These are phyloP conservation scores for Solea solea DNA, from an alignment of 2,113 vertebrate genomes.

Conservation along the genomic window DNA sequence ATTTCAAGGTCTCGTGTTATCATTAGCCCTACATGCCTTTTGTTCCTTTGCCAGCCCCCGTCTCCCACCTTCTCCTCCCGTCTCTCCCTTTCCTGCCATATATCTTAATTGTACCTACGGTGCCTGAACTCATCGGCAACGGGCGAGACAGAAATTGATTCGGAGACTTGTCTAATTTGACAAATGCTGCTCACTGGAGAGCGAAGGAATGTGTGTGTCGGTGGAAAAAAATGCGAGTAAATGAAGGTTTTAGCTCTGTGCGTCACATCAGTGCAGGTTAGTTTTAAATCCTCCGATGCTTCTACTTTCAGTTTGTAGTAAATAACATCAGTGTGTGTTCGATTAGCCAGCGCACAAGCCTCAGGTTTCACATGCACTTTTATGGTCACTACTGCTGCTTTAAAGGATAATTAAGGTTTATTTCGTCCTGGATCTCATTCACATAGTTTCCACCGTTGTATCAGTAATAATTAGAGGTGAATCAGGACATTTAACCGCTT, in stretches of 20 bases:
- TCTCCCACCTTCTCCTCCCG: constrained; percentile 30
- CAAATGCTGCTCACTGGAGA: constrained; percentile 58
- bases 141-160: constrained; percentile 57
- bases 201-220: constrained; percentile 56
- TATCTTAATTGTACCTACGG: constrained; percentile 66
- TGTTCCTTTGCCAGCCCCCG: constrained; percentile 65
- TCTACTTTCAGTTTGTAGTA: constrained; percentile 33
- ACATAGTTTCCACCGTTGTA: constrained; percentile 1
- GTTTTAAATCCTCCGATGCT: constrained; percentile 17
- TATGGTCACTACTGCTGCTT: constrained; percentile 40
- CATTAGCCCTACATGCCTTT: constrained; percentile 62
- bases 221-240: constrained; percentile 48
- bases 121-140: constrained; percentile 49
- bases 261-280: constrained; percentile 17
- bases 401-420: constrained; percentile 28
- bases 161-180: constrained; percentile 44
- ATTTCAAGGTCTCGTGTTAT: constrained; percentile 72
- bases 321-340: constrained; percentile 42
- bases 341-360: constrained; percentile 30
- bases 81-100: constrained; percentile 39
- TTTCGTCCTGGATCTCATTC: constrained; percentile 5
- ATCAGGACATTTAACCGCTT: not conserved
- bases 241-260: constrained; percentile 32
- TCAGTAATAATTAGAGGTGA: not conserved
- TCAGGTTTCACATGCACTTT: constrained; percentile 36